Evolutionary conservation across 2,113 vertebrate species (phyloP), one percentile per base, ranked within the genome.

Genomic region (Carassius gibelio): DNA sequence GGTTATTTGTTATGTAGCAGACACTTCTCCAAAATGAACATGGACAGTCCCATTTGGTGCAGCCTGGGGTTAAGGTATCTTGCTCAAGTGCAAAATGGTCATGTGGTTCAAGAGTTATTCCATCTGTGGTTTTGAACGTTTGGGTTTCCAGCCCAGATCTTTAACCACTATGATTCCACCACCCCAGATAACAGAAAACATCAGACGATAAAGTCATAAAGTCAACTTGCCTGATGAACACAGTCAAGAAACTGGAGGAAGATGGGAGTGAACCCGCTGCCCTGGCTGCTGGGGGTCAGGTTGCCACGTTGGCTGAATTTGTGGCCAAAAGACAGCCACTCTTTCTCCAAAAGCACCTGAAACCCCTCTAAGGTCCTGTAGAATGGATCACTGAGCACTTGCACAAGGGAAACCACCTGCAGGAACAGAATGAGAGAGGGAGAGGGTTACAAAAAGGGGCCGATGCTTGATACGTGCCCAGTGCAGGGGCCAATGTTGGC

Each of bases 181-280:
- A 21, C 4, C 7, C 34, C 59, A 14, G 34, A 78, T 38, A 38
- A 38, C n/a, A 3, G 14, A 76, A 21, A 9, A 55, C 34, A 42
- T 34, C 7, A 36, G 55, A 55, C 10, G 52, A 11, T 57, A 13
- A 30, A 26, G 26, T 26, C 26, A 36, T n/a, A 62, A 10, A 50
- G 15, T 45, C 81, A 30, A 76, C 93, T 96, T 91, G 97, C 98
- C 96, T 99, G 98, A 91, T 99, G 97, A 52, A 99, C 97, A 45
- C 97, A 99, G 93, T 99, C 98, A 87, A 99, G 93, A 91, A 99
- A 99, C 72, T 99, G 98, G 30, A 99, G 93, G 92, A 99, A 99
- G 87, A 99, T 83, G 69, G 98, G 98, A 5, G 96, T 95, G 89
- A 99, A 98, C 83, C 97, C 97, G 82, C 96, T 95, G n/a, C 97